These are phyloP conservation scores for Halichondria panicea DNA, from an alignment of 37 sponge, comb jelly and placozoan species.

Conservation along the genomic window DNA sequence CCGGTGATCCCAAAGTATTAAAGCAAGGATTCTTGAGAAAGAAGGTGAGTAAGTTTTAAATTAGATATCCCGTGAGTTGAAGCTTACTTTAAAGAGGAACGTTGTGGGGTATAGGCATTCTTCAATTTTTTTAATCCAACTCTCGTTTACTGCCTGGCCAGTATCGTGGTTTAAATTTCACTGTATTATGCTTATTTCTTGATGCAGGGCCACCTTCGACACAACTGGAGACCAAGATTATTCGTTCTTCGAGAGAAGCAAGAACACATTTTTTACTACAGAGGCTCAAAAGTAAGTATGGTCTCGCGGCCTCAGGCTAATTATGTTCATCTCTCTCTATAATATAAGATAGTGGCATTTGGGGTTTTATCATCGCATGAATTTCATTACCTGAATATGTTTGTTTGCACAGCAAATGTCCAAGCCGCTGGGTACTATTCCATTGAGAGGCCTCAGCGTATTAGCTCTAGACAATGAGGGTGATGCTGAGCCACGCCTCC, in stretches of 20 bases:
- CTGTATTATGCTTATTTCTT: background rate
- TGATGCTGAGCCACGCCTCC: background rate
- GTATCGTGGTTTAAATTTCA: background rate
- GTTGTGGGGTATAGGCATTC: background rate
- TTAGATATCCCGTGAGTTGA: background rate
- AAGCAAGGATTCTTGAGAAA: conserved; percentile 73
- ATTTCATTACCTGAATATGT: background rate
- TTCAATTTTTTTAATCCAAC: no score
- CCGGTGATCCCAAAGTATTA: conserved; percentile 14
- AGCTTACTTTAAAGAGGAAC: background rate
- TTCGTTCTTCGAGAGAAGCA: conserved; percentile 62
- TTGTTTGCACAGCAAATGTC: background rate
- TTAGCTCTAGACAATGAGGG: conserved; percentile 20
- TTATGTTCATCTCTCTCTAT: background rate
- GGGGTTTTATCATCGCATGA: background rate
- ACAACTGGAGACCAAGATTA: conserved; percentile 60
- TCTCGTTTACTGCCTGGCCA: no score
- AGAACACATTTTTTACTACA: conserved; percentile 32
- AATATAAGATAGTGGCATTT: background rate
- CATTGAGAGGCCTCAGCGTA: conserved; percentile 29
- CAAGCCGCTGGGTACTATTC: conserved; percentile 36
- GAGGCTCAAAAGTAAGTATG: conserved; percentile 55
- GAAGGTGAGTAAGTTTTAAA: conserved; percentile 18
- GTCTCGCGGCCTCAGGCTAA: no score
- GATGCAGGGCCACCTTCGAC: conserved; percentile 24